Conservation (phyloP, 2,113 vertebrate genomes). For the Myrmophylax atrothorax region DNA sequence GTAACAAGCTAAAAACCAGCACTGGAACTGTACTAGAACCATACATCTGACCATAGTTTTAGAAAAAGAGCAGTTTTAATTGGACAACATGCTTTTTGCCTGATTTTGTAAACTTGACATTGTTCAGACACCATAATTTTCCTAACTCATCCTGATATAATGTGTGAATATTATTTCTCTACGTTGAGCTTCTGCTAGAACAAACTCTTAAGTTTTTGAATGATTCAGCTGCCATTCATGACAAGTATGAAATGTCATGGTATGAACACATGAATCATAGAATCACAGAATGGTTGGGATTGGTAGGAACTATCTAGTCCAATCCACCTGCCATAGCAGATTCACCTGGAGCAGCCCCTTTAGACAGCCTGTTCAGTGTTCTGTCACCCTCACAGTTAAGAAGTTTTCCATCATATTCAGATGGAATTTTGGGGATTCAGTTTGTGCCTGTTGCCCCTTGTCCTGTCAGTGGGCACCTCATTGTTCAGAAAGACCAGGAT, state of each 20-base stretch:
- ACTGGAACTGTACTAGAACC: background rate
- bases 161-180: background rate
- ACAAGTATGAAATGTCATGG: background rate
- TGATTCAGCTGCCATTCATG: background rate
- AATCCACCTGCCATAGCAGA: rapidly evolving
- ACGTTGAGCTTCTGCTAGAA: background rate
- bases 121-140: background rate
- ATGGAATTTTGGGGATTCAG: background rate
- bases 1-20: background rate
- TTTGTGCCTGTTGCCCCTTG: background rate
- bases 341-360: background rate
- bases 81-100: background rate
- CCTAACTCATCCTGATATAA: background rate
- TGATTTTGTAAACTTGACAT: background rate
- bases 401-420: background rate
- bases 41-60: background rate
- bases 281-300: background rate
- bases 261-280: background rate
- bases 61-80: background rate
- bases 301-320: background rate
- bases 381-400: background rate
- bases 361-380: background rate
- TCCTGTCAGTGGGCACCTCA: background rate
- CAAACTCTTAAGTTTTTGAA: background rate
- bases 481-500: background rate